Evolutionary conservation across 2,888 invertebrate species (phyloP).

Genomic region (Scelioninae gen. 2): DNA sequence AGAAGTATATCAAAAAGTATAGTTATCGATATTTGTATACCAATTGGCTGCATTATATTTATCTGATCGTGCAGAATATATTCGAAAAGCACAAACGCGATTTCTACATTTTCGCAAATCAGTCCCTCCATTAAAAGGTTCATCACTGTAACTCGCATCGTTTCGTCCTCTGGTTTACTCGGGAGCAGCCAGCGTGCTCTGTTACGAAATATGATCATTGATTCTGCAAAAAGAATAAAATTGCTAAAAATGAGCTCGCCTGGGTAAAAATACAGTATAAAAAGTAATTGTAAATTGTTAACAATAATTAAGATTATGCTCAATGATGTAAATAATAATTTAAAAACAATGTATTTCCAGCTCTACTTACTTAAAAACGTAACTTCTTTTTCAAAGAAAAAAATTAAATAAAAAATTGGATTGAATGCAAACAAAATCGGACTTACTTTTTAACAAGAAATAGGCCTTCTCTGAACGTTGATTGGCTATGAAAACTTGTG

Average conservation of each 20-base stretch:
- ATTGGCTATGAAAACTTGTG: slow-evolving; percentile 45
- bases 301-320: too few species aligned
- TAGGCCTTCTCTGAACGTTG: slow-evolving; percentile 43
- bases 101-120: slow-evolving; percentile 27
- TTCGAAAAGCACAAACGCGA: slow-evolving; percentile 38
- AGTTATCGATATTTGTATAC: slow-evolving; percentile 24
- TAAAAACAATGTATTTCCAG: neutral
- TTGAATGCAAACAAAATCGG: neutral
- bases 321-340: neutral
- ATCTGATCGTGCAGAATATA: slow-evolving; percentile 28
- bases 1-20: too few species aligned
- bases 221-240: slow-evolving; percentile 20
- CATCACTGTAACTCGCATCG: slow-evolving; percentile 14
- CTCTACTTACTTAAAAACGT: neutral
- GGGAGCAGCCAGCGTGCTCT: slow-evolving; percentile 27
- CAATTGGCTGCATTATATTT: slow-evolving; percentile 27
- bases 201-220: slow-evolving; percentile 15
- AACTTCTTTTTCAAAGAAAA: neutral
- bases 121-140: slow-evolving; percentile 17
- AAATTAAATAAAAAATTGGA: slow-evolving; percentile 2
- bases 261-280: neutral
- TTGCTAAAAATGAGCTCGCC: too few species aligned
- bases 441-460: slow-evolving; percentile 49
- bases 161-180: slow-evolving; percentile 23
- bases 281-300: neutral